phyloP scores from a whole-genome alignment of 2,797 vertebrate species.

The Gallinago solitaria region DNA sequence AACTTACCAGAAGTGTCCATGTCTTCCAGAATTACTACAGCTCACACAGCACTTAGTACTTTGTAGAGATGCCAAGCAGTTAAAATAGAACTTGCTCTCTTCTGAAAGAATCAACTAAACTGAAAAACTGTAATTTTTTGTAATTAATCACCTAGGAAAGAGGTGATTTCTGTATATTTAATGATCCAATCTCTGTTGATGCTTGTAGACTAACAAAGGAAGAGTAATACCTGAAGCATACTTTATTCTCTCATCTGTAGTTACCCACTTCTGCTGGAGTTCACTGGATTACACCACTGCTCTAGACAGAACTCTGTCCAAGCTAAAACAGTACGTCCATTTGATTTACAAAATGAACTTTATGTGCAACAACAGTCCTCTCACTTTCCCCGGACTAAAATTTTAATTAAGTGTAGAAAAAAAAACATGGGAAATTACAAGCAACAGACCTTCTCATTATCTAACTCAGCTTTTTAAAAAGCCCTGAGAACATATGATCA shows the following conservation, averaged over 20 bases:
- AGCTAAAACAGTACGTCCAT: not conserved
- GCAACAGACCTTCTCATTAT: slow-evolving; percentile 4
- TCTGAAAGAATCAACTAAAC: not conserved
- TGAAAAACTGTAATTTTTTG: not conserved
- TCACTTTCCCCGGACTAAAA: not conserved
- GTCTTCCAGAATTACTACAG: not conserved
- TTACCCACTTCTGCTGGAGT: not conserved
- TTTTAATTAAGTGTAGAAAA: slow-evolving; percentile 6
- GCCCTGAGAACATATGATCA: not conserved
- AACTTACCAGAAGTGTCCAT: not conserved
- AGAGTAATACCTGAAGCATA: not conserved
- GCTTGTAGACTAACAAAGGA: not conserved
- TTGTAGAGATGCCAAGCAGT: not conserved
- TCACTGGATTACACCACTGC: not conserved
- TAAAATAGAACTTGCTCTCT: not conserved
- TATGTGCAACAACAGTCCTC: not conserved
- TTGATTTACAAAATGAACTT: not conserved
- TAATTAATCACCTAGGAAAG: not conserved
- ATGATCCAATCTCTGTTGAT: not conserved
- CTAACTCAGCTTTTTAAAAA: slow-evolving; percentile 14
- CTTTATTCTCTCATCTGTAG: not conserved
- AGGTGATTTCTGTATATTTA: not conserved
- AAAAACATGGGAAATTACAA: not conserved
- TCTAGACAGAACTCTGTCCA: not conserved
- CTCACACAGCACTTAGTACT: not conserved